Evolutionary conservation across 2,113 vertebrate genomes (phyloP).

Genomic region (Hyaena hyaena): DNA sequence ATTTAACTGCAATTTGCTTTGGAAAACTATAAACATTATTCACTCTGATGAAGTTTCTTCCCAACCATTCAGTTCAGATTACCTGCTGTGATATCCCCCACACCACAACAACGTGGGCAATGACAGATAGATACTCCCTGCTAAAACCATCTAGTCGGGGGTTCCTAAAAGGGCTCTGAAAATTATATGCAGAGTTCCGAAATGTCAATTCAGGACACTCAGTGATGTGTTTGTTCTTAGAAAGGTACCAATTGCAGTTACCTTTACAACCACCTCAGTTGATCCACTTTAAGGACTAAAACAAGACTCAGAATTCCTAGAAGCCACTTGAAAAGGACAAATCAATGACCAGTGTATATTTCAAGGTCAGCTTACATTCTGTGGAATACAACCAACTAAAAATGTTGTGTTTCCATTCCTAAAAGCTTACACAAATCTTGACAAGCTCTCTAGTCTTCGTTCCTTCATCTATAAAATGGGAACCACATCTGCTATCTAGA

Average conservation of each 20-base stretch:
- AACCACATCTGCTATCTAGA: not conserved
- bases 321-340: slow-evolving; percentile 15
- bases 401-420: not conserved
- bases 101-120: not conserved
- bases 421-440: not conserved
- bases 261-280: not conserved
- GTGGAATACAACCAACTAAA: not conserved
- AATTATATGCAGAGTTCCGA: not conserved
- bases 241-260: not conserved
- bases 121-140: not conserved
- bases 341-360: not conserved
- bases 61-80: not conserved
- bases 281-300: not conserved
- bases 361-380: not conserved
- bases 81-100: not conserved
- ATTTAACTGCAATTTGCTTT: not conserved
- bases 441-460: not conserved
- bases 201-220: not conserved
- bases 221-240: not conserved
- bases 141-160: not conserved
- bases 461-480: slow-evolving; percentile 12
- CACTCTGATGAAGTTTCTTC: not conserved
- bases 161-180: slow-evolving; percentile 26
- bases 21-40: not conserved
- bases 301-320: slow-evolving; percentile 3